These are phyloP conservation scores for Brachionus asplanchnoidis DNA, from an alignment of 1,140 invertebrate species.

Conservation along the genomic window DNA sequence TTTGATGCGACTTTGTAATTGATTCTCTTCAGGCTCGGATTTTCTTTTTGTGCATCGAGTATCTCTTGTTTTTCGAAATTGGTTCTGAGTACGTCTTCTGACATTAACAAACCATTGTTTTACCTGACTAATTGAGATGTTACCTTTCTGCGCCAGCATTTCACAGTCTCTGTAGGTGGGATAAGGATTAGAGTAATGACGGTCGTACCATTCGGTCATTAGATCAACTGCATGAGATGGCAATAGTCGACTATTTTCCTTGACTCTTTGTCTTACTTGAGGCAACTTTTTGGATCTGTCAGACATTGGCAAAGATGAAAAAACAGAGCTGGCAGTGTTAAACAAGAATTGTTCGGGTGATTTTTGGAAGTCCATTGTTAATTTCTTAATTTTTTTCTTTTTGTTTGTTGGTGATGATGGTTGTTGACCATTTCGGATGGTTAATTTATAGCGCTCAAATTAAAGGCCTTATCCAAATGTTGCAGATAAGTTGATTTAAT, in stretches of 20 bases:
- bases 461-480: not conserved
- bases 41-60: not conserved
- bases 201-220: slow-evolving; percentile 40
- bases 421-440: not conserved
- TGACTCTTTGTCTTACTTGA: not conserved
- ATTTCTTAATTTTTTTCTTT: not conserved
- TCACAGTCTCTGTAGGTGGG: slow-evolving; percentile 25
- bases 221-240: slow-evolving; percentile 10
- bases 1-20: not conserved
- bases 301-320: not conserved
- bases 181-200: slow-evolving; percentile 14
- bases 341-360: not conserved
- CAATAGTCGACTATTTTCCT: slow-evolving; percentile 29
- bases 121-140: slow-evolving; percentile 13
- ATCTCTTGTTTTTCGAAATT: slow-evolving; percentile 34
- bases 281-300: not conserved
- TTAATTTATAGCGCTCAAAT: not conserved
- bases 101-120: slow-evolving; percentile 41
- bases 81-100: slow-evolving; percentile 17
- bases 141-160: not conserved
- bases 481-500: not conserved
- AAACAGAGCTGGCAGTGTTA: not conserved
- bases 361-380: not conserved
- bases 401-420: not conserved
- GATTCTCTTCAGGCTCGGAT: not conserved